Base-by-base conservation (phyloP, 2,888 invertebrate species). In the Flexamia atlantica region DNA sequence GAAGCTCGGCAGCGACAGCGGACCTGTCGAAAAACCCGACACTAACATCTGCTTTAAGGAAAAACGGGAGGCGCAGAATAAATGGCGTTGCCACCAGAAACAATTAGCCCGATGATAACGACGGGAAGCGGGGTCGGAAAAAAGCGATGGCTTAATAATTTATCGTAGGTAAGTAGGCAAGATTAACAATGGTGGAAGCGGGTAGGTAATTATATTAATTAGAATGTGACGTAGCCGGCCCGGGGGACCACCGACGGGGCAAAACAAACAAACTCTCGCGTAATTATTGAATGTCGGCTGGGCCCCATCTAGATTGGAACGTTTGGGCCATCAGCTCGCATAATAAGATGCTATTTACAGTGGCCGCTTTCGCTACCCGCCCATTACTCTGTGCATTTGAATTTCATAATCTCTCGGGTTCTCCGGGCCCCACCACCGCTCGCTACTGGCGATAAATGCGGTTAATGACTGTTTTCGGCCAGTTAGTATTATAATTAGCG, bases 81-180 rank as follows among this genome's bases (percentile, higher is more conserved):
- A 72, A 72, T 20, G 72, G 20, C 42, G 20, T 40, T 23, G 36
- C 72, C 40, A 36, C 40, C 72, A 20, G 20, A 72, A 72, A 76
- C 74, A 76, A 76, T 76, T 76, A 76, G 25, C 32, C 46, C 14
- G 72, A 70, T 70, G 17, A 30, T 72, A 36, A 72, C 32, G 72
- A 72, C 72, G 72, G 72, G 72, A 72, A 72, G 72, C 42, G 23
- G 30, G n/a, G 32, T 14, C 32, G 1, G 74, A 76, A 79, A 79
- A 57, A 79, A 46, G 76, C 76, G 76, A 79, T 79, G 79, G 57
- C 79, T 79, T 79, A 79, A 79, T 79, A 53, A 53, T 79, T 79
- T 79, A 79, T 79, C 50, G 53, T 57, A 53, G 76, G 76, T 76
- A 79, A 79, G 79, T 79, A 79, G 79, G 57, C 57, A 57, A 79